These are phyloP conservation scores for Trachelus stipa DNA, from an alignment of 2,888 invertebrate species.

Conservation along the genomic window DNA sequence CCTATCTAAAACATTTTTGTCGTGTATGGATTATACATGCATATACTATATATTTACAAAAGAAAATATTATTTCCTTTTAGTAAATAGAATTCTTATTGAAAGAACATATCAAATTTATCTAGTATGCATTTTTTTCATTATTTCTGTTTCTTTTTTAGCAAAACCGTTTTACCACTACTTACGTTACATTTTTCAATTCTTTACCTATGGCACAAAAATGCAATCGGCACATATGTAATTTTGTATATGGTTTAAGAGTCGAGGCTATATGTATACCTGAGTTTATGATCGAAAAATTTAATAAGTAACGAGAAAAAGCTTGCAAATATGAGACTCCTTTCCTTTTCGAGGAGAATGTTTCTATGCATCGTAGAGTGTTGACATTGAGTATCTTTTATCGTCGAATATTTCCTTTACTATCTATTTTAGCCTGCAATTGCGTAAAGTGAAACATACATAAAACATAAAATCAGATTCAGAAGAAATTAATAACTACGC, in stretches of 20 bases:
- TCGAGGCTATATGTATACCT: slow-evolving; percentile 23
- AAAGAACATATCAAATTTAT: slow-evolving; percentile 30
- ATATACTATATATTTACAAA: not conserved
- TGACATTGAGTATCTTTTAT: too few relatives aligned
- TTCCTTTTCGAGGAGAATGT: too few relatives aligned
- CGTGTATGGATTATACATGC: not conserved
- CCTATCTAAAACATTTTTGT: not conserved
- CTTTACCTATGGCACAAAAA: slow-evolving; percentile 12
- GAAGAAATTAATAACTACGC: too few relatives aligned
- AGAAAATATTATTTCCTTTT: slow-evolving; percentile 28
- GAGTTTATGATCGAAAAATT: slow-evolving; percentile 24
- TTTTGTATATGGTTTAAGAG: slow-evolving; percentile 13
- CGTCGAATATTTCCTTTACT: too few relatives aligned
- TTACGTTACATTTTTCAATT: slow-evolving; percentile 22
- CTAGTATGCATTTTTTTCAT: slow-evolving; percentile 51
- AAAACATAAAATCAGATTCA: too few relatives aligned
- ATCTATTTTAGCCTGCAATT: too few relatives aligned
- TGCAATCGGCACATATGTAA: too few relatives aligned
- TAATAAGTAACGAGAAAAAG: slow-evolving; percentile 17
- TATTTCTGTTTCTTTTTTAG: slow-evolving; percentile 21
- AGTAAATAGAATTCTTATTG: slow-evolving; percentile 28
- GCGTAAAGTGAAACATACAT: not conserved
- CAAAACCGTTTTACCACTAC: slow-evolving; percentile 15
- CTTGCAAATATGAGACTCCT: slow-evolving; percentile 15
- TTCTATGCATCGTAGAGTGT: too few relatives aligned